A percentile compares a stretch with the other conserved stretches of the same genome.
phyloP scores from a whole-genome alignment of 2,113 vertebrate species.

The Ceuthmochares aereus region DNA sequence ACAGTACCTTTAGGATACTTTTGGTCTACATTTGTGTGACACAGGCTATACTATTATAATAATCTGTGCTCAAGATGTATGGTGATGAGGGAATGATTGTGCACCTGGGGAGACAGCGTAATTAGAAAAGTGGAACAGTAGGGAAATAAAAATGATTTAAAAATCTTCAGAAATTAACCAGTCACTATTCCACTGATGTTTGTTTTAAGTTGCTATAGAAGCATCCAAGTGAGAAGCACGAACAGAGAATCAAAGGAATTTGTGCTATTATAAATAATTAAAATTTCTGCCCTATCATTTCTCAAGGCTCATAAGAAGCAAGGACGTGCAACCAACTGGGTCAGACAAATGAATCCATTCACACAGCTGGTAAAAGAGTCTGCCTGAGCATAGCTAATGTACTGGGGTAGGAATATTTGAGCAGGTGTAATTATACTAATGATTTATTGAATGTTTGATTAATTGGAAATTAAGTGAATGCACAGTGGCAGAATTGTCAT shows the following conservation, averaged over 20 bases:
- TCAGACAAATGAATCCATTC: conserved; percentile 75
- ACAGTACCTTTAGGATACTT: conserved; percentile 66
- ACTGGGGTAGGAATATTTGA: conserved; percentile 64
- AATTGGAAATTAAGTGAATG: conserved; percentile 84
- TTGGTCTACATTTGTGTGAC: conserved; percentile 57
- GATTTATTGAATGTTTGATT: conserved; percentile 86
- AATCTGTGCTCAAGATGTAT: conserved; percentile 71
- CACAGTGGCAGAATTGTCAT: conserved; percentile 80
- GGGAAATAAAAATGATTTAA: conserved; percentile 77
- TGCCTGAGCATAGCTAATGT: conserved; percentile 71
- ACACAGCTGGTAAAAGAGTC: conserved; percentile 33
- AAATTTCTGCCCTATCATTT: conserved; percentile 72
- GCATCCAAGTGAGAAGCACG: conserved; percentile 61
- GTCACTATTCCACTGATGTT: conserved; percentile 44
- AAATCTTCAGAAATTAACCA: conserved; percentile 75
- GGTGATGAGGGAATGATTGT: conserved; percentile 75
- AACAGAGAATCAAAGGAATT: conserved; percentile 54
- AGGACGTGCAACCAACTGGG: conserved; percentile 70
- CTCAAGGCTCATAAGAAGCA: conserved; percentile 68
- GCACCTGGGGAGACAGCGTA: conserved; percentile 76
- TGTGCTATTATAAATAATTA: conserved; percentile 78
- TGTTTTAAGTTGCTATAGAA: conserved; percentile 70
- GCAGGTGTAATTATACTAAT: conserved; percentile 83
- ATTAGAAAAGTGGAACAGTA: conserved; percentile 78
- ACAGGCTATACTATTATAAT: conserved; percentile 75